Base-by-base conservation (phyloP, 2,113 vertebrate genomes). In the Rhipidura dahli region DNA sequence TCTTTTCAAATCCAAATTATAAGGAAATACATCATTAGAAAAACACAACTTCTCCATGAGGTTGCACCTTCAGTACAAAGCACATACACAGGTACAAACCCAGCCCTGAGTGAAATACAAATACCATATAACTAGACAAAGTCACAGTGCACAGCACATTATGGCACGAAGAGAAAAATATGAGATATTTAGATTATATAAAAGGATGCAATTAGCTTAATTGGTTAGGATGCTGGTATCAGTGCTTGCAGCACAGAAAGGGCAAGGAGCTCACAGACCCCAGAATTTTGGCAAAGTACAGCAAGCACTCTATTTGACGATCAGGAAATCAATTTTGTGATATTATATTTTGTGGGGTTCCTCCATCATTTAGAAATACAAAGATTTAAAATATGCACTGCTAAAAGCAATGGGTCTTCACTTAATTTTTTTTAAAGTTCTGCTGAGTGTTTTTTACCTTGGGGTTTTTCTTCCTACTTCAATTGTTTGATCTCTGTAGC, bases 151-250 rank as follows among this genome's bases (percentile, higher is more conserved):
- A 49, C 20, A 53, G 24, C 9, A 83, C 31, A 24, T 70, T 31
- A 54, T 9, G 15, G 19, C 24, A 64, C 4, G 5, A 76, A 69
- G 14, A 10, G 10, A 84, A 83, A 79, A 61, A 37, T 40, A 27
- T 16, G 19, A 76, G 70, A 31, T 0, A 0, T 39, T 69, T 53
- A 50, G 28, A 35, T 68, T 33, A 13, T 21, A 63, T 23, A 27
- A 83, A 95, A 45, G 33, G 17, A 60, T 50, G 10, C 4, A 39
- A 39, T 49, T 80, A 57, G 2, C 37, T 40, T 57, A 37, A 53
- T 5, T 49, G 6, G 7, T 59, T 53, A 23, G 20, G 37, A 64
- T 0, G 0, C 15, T 3, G 3, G 33, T 31, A 54, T 35, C 28
- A 16, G 8, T 39, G 30, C 19, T 60, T 30, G 15, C 6, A 65